Percentiles rank a stretch among this genome's conserved stretches.
Conservation (phyloP, 2,113 vertebrate species). For the Spea multiplicata region DNA sequence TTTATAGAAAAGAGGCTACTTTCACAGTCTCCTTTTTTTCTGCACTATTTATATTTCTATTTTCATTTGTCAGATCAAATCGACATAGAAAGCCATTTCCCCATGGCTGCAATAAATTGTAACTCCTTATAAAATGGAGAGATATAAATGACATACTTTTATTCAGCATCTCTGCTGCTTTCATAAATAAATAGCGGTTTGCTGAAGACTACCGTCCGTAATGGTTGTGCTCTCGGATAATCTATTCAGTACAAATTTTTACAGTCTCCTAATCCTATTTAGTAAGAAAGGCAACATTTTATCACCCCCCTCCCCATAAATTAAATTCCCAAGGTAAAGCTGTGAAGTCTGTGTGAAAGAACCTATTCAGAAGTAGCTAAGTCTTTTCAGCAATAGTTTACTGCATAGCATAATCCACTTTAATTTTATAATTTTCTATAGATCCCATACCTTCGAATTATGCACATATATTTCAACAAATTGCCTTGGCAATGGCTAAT, state of each 20-base stretch:
- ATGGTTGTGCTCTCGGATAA: conserved; percentile 10
- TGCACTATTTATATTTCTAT: too few relatives aligned
- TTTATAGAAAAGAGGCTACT: too few relatives aligned
- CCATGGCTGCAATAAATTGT: conserved; percentile 4
- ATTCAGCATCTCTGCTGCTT: not conserved
- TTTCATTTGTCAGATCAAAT: not conserved
- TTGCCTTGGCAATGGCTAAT: conserved; percentile 24
- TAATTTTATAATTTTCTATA: conserved; percentile 21
- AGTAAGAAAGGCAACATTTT: conserved; percentile 20
- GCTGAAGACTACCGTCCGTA: not conserved
- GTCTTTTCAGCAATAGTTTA: conserved; percentile 1
- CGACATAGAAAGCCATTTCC: conserved; percentile 8
- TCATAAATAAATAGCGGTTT: conserved; percentile 10
- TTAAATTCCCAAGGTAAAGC: conserved; percentile 13
- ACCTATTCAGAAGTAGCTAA: not conserved
- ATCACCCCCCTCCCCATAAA: conserved; percentile 5
- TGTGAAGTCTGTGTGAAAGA: conserved; percentile 12
- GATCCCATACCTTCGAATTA: conserved; percentile 16
- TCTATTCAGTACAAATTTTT: conserved; percentile 16
- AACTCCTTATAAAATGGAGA: conserved; percentile 5
- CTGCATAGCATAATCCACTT: conserved; percentile 9
- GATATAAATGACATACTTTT: conserved; percentile 13
- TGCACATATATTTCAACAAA: conserved; percentile 11
- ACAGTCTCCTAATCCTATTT: conserved; percentile 18
- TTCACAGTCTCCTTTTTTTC: too few relatives aligned